Evolutionary conservation across 2,888 invertebrate genomes (phyloP), one percentile per base, ranked within the genome.

Genomic region (Venusia cambrica): DNA sequence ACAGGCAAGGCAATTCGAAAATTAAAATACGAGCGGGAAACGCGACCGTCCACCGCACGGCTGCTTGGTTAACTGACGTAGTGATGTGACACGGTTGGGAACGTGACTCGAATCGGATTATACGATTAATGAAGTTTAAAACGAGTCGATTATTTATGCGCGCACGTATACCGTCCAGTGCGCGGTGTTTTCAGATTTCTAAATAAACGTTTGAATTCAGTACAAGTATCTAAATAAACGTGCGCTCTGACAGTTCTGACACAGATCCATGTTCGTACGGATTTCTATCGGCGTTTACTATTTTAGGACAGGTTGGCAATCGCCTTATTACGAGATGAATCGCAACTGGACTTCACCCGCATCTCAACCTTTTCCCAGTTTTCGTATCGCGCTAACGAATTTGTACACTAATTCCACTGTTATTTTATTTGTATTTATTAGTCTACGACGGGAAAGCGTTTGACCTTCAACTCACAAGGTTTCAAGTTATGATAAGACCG

Each of bases 31-130:
- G 48, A 39, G 42, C 24, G 29, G 36, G 6, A 38, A 38, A 62
- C 71, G 68, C 78, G 76, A 57, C 73, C 72, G 70, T 44, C 51
- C 54, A 31, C 50, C 40, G 43, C 63, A 65, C 65, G 60, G 67
- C 46, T 60, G 48, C 46, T 62, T 66, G 68, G 57, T 46, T 49
- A 54, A 80, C 80, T 80, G 72, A 48, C 45, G 35, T 73, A 76
- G 80, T 63, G 78, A 62, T 56, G 77, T 48, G 70, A 58, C 54
- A 51, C 34, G 47, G 32, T 37, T 36, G 37, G 35, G 21, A 17
- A 43, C 48, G 52, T 48, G 42, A 10, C 22, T 35, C 17, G 46
- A 46, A 32, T 46, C 33, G 37, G 12, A 42, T 38, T 42, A 35
- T 18, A 24, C 41, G 38, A 43, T 38, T 32, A 43, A 41, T 27